These are phyloP conservation scores for Caenorhabditis sp. DNA, from an alignment of 2,888 invertebrate genomes.

Conservation along the genomic window DNA sequence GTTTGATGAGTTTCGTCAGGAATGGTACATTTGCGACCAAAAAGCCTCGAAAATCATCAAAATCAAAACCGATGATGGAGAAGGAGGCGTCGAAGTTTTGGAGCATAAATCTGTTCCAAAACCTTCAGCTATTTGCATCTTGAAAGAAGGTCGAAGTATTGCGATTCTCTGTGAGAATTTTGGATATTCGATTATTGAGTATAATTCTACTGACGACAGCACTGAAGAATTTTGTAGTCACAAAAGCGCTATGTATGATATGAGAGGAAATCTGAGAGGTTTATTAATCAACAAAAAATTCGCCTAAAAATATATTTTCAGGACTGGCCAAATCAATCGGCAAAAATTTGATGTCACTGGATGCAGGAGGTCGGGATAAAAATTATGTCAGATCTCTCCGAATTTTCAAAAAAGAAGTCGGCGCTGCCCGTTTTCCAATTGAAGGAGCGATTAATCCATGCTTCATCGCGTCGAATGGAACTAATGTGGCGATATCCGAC, in stretches of 20 bases:
- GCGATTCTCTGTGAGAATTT: constrained; percentile 10
- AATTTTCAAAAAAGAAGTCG: constrained; percentile 16
- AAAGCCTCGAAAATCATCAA: constrained; percentile 9
- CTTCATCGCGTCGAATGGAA: constrained; percentile 20
- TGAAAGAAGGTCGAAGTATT: constrained; percentile 9
- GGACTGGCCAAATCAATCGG: constrained; percentile 18
- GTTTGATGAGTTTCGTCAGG: constrained; percentile 11
- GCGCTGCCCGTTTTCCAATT: constrained; percentile 12
- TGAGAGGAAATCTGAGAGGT: too few species aligned
- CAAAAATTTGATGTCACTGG: constrained; percentile 16
- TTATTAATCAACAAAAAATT: too few species aligned
- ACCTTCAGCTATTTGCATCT: constrained; percentile 18
- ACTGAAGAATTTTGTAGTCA: background rate
- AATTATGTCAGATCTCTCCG: background rate
- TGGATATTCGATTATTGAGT: too few species aligned
- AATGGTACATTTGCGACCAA: constrained; percentile 20
- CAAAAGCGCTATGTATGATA: too few species aligned
- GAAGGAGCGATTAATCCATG: constrained; percentile 4
- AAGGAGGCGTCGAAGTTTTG: background rate
- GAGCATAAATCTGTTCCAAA: background rate
- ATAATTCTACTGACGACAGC: constrained; percentile 3
- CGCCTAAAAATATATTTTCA: too few species aligned
- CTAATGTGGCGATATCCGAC: constrained; percentile 27
- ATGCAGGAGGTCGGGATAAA: background rate
- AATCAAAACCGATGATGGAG: background rate